phyloP scores from a whole-genome alignment of 2,797 vertebrate species.

The Semaprochilodus insignis region DNA sequence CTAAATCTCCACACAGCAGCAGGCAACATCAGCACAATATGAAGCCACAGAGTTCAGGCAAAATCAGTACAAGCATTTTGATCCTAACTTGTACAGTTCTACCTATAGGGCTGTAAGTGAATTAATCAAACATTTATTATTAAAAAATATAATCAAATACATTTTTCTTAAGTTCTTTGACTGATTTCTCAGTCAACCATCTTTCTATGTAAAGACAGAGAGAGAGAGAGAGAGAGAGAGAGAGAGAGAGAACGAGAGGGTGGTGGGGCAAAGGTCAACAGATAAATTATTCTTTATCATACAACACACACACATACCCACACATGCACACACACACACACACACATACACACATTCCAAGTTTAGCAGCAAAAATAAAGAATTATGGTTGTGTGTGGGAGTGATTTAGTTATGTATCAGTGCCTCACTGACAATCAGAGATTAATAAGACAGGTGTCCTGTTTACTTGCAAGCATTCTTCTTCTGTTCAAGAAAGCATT shows the following conservation, averaged over 20 bases:
- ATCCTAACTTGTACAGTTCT: too few relatives aligned
- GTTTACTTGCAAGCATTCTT: background rate
- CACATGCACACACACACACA: background rate
- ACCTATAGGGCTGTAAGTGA: too few relatives aligned
- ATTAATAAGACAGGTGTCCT: slow-evolving; percentile 6
- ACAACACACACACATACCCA: slow-evolving; percentile 22
- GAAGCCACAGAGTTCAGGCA: background rate
- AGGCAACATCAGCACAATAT: background rate
- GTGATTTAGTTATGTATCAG: background rate
- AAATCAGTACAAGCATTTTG: background rate
- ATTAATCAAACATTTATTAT: too few relatives aligned
- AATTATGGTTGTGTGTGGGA: background rate
- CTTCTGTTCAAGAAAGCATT: background rate
- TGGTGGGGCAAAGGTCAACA: slow-evolving; percentile 10
- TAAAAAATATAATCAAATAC: too few relatives aligned
- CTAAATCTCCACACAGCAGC: background rate
- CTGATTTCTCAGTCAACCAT: slow-evolving; percentile 33
- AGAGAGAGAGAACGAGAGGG: background rate
- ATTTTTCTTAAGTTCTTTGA: slow-evolving; percentile 47
- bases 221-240: background rate
- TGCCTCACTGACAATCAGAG: background rate
- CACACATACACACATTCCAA: background rate
- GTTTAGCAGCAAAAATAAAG: slow-evolving; percentile 9
- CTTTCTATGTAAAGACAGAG: background rate
- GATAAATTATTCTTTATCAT: slow-evolving; percentile 45